Evolutionary conservation across 2,113 vertebrate genomes (phyloP).

Genomic region (Taurulus bubalis): DNA sequence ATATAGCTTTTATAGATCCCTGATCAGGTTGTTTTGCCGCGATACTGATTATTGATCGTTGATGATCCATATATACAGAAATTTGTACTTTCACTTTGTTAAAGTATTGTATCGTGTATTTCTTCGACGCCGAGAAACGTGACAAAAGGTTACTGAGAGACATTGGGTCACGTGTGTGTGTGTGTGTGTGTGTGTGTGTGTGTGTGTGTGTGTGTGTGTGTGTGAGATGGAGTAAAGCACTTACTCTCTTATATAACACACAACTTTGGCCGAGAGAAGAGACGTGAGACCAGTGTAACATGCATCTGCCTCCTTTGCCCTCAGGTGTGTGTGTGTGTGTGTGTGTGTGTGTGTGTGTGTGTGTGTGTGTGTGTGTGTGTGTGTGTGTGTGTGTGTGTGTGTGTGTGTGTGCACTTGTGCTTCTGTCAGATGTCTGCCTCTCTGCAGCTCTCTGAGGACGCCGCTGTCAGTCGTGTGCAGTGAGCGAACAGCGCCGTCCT

Average conservation of each 20-base stretch:
- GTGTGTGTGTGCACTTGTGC: neutral
- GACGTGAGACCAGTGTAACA: constrained; percentile 63
- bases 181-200: too few relatives aligned
- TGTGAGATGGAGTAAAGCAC: constrained; percentile 41
- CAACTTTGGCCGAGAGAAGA: constrained; percentile 54
- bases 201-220: too few relatives aligned
- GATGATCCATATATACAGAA: too few relatives aligned
- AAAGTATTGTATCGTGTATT: too few relatives aligned
- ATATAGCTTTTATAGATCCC: too few relatives aligned
- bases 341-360: constrained; percentile 12
- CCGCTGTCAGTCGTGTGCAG: constrained; percentile 65
- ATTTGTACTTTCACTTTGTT: too few relatives aligned
- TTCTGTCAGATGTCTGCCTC: constrained; percentile 49
- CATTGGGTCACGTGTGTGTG: neutral
- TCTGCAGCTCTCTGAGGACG: constrained; percentile 51
- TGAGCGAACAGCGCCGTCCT: constrained; percentile 47
- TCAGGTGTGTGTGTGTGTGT: constrained; percentile 62
- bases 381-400: constrained; percentile 5
- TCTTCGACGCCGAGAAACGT: too few relatives aligned
- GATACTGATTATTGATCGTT: too few relatives aligned
- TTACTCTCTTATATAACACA: constrained; percentile 70
- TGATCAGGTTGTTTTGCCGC: too few relatives aligned
- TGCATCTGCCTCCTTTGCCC: constrained; percentile 67
- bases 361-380: constrained; percentile 14
- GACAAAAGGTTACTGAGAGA: too few relatives aligned